These are phyloP conservation scores for Theocolax elegans DNA, from an alignment of 1,140 invertebrate species.

Conservation along the genomic window DNA sequence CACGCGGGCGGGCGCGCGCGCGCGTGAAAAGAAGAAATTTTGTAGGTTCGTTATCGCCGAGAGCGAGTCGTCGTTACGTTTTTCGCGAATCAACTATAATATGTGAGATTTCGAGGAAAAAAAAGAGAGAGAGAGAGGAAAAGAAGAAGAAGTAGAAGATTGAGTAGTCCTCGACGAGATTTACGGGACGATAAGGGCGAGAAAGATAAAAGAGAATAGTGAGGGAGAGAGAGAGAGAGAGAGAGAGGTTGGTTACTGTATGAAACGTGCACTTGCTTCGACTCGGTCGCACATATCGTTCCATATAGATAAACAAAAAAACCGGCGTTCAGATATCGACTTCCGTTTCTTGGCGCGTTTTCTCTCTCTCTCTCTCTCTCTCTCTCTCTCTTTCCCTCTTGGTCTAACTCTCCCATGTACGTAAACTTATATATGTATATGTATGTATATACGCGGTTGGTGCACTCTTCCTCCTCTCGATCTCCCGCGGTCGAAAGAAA, in stretches of 20 bases:
- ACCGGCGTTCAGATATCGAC: constrained; percentile 29
- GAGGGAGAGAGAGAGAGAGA: neutral
- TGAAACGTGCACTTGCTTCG: neutral
- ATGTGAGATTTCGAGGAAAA: too few species aligned
- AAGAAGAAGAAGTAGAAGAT: too few species aligned
- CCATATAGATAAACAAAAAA: constrained; percentile 39
- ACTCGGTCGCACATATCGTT: constrained; percentile 28
- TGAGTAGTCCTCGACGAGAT: neutral
- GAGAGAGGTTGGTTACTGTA: too few species aligned
- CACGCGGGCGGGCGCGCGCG: neutral
- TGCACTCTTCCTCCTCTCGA: constrained; percentile 7
- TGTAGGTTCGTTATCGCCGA: too few species aligned
- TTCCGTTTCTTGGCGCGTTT: constrained; percentile 33
- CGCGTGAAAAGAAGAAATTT: neutral
- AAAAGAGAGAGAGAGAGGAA: neutral
- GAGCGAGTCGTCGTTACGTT: too few species aligned
- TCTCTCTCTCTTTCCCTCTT: neutral
- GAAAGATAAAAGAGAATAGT: neutral
- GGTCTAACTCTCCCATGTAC: neutral
- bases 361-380: constrained; percentile 19
- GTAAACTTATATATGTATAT: neutral
- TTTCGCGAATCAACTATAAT: too few species aligned
- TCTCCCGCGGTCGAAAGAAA: constrained; percentile 27
- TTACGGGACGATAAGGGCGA: constrained; percentile 5
- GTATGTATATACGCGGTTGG: neutral